Percentiles rank a stretch among this genome's conserved stretches.
Conservation (phyloP, 2,888 invertebrate genomes). For the Dicranocentrus wangi region DNA sequence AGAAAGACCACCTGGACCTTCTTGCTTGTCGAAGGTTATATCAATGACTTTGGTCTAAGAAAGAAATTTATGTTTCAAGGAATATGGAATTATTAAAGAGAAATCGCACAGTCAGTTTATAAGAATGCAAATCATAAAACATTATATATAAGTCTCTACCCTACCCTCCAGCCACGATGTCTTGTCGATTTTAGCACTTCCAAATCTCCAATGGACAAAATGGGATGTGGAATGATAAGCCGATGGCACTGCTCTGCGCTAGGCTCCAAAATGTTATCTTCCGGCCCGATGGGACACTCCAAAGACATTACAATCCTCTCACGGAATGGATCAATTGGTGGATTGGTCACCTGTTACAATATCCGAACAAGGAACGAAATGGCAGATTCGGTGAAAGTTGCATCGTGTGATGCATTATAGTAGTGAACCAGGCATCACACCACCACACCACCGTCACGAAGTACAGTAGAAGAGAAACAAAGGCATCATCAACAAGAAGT, state of each 20-base stretch:
- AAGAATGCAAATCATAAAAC: too few relatives aligned
- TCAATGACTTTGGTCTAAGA: constrained; percentile 87
- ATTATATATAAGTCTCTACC: too few relatives aligned
- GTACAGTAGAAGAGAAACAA: constrained; percentile 10
- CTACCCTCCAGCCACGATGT: constrained; percentile 89
- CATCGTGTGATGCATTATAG: constrained; percentile 27
- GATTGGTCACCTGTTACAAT: constrained; percentile 87
- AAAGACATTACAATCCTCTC: constrained; percentile 99
- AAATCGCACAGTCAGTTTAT: too few relatives aligned
- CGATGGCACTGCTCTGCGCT: constrained; percentile 90
- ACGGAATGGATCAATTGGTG: constrained; percentile 99
- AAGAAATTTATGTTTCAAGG: not conserved
- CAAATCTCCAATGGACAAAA: constrained; percentile 92
- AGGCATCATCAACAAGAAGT: constrained; percentile 34
- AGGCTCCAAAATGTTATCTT: constrained; percentile 93
- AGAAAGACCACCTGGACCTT: constrained; percentile 84
- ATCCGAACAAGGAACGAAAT: constrained; percentile 31
- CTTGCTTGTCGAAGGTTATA: constrained; percentile 87
- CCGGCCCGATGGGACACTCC: constrained; percentile 97
- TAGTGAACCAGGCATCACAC: constrained; percentile 27
- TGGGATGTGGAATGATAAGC: constrained; percentile 93
- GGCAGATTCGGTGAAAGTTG: constrained; percentile 32
- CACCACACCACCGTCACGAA: constrained; percentile 19
- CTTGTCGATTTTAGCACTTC: constrained; percentile 88
- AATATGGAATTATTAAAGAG: constrained; percentile 12